These are phyloP conservation scores for Channa maculata DNA, from an alignment of 2,113 vertebrate species.

Conservation along the genomic window DNA sequence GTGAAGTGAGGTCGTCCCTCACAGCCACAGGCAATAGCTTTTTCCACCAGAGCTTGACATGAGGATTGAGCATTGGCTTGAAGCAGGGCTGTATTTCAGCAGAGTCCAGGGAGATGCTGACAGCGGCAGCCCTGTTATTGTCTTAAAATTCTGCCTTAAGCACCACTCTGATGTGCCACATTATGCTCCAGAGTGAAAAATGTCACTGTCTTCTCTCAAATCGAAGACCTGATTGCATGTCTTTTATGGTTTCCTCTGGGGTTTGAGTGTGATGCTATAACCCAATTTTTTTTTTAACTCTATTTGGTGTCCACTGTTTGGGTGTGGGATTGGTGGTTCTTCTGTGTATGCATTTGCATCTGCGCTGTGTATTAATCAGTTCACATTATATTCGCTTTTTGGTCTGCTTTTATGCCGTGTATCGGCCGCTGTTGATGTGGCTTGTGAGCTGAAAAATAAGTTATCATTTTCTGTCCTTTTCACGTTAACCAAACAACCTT, in stretches of 20 bases:
- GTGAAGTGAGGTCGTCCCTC: constrained; percentile 23
- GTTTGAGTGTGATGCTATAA: constrained; percentile 46
- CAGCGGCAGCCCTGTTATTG: constrained; percentile 70
- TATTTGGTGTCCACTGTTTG: neutral
- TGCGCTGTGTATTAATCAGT: constrained; percentile 13
- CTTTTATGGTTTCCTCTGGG: constrained; percentile 33
- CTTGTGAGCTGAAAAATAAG: constrained; percentile 11
- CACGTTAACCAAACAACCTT: constrained; percentile 17
- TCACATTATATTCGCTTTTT: neutral
- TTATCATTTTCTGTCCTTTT: constrained; percentile 32
- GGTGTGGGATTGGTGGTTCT: constrained; percentile 4
- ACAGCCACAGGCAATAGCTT: constrained; percentile 50
- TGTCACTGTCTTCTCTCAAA: constrained; percentile 40
- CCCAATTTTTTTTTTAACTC: constrained; percentile 3
- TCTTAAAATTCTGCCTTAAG: constrained; percentile 63
- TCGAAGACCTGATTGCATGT: constrained; percentile 52
- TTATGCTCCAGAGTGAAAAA: constrained; percentile 62
- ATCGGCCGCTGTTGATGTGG: neutral
- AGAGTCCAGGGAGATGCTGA: constrained; percentile 51
- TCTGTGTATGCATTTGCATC: constrained; percentile 1
- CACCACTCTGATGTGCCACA: constrained; percentile 59
- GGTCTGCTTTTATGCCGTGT: neutral
- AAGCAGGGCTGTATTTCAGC: constrained; percentile 60
- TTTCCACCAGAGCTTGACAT: constrained; percentile 36
- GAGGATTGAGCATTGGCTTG: constrained; percentile 19